Conservation (phyloP, 2,797 vertebrate genomes). For the Cuniculus paca region DNA sequence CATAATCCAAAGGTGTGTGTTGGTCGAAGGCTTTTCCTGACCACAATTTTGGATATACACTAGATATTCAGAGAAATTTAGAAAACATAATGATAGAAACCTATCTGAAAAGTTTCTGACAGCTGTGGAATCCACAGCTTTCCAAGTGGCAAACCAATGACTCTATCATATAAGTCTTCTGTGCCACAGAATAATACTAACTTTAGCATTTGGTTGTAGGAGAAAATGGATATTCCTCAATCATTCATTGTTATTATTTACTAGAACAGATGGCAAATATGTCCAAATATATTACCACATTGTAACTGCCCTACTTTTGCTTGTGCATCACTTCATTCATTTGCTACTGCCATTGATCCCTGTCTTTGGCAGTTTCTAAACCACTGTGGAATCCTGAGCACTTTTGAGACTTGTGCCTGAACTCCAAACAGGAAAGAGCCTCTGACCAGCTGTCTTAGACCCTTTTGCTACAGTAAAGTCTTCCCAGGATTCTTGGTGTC, state of each 20-base stretch:
- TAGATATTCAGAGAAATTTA: neutral
- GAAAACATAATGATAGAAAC: neutral
- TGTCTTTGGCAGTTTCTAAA: neutral
- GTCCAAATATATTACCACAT: neutral
- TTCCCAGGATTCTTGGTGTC: neutral
- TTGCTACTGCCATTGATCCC: accelerated
- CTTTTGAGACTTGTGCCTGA: neutral
- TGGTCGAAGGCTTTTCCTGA: neutral
- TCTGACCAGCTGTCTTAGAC: neutral
- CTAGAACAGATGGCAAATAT: neutral
- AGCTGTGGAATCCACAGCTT: neutral
- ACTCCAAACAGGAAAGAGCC: accelerated
- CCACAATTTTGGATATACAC: neutral
- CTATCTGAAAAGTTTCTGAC: neutral
- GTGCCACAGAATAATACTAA: neutral
- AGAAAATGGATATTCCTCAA: neutral
- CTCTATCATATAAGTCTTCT: neutral
- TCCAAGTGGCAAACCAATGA: neutral
- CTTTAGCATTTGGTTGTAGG: neutral
- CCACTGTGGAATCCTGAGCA: neutral
- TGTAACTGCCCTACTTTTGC: too few relatives aligned
- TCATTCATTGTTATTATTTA: neutral
- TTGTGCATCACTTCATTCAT: neutral
- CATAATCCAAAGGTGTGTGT: neutral
- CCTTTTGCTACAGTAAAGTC: neutral